Evolutionary conservation across 2,888 invertebrate genomes (phyloP), one percentile per base, ranked within the genome.

Genomic region (Abrostola triplasia): DNA sequence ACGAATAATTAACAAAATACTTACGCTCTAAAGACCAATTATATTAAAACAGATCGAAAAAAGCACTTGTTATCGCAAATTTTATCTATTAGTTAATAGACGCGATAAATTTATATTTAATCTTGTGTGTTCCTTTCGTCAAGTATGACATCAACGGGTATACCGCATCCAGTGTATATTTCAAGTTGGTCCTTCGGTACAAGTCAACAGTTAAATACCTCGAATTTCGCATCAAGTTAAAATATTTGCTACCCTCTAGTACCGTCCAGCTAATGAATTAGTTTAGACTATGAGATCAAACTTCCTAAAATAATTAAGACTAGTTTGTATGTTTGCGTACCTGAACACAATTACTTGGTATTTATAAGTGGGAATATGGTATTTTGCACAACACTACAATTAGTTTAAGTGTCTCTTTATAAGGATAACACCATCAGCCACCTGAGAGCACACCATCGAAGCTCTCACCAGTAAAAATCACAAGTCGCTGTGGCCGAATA

Each of bases 171-270:
- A 59, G 48, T 51, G 10, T 44, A 65, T 38, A 55, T 41, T 4
- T 36, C 13, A 0, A 9, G 37, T 24, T 50, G 56, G 62, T 53
- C 44, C 49, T 50, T 56, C n/a, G 36, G 52, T 59, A 12, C 37
- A 48, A 62, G 49, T 72, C 55, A 59, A 62, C 61, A 67, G 67
- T 72, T 71, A 67, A 67, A 67, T 40, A 52, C 52, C 40, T 36
- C 40, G 54, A 73, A 73, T 68, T 67, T 49, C 64, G 13, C 48
- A 54, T 58, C 50, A 55, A 71, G 64, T 51, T 68, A 64, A 57
- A 55, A 59, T 58, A 63, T 54, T 44, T 13, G 40, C 50, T 44
- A 44, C 50, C 53, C 53, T 37, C 42, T 24, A 2, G 53, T 36
- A 41, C 63, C 12, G 11, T 35, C 55, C 47, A 35, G 50, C 36